A percentile compares a stretch with the other conserved stretches of the same genome.
Evolutionary conservation across 2,113 vertebrate genomes (phyloP).

Genomic region (Ptilonorhynchus violaceus): DNA sequence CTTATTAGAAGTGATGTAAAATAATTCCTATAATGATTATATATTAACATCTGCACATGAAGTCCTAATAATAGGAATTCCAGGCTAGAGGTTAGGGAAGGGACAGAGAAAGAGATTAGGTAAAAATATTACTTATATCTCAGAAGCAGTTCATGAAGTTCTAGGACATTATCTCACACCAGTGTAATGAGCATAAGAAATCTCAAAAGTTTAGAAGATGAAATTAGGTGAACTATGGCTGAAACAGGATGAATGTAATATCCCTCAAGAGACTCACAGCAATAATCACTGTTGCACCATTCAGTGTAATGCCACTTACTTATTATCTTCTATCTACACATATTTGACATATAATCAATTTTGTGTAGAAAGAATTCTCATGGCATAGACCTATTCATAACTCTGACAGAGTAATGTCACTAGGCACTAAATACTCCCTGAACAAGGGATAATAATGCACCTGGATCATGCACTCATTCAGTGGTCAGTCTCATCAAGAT

Average conservation of each 20-base stretch:
- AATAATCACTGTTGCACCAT: not conserved
- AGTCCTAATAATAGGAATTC: not conserved
- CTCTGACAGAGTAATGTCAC: not conserved
- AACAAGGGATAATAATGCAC: not conserved
- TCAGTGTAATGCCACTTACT: not conserved
- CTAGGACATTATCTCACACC: not conserved
- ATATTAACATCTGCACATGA: not conserved
- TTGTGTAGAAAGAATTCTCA: not conserved
- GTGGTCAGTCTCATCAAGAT: not conserved
- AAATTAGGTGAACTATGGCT: not conserved
- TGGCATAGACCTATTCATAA: not conserved
- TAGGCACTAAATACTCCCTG: not conserved
- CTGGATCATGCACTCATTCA: not conserved
- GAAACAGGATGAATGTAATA: not conserved
- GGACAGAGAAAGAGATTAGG: not conserved
- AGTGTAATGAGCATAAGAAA: not conserved
- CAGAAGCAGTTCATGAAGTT: not conserved
- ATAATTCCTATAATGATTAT: not conserved
- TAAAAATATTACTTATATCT: not conserved
- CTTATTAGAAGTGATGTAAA: not conserved
- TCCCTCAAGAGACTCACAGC: not conserved
- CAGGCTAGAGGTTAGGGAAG: not conserved
- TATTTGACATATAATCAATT: not conserved
- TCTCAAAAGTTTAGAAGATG: not conserved
- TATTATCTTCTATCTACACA: not conserved